Evolutionary conservation across 1,140 invertebrate species (phyloP).

Genomic region (Drosophila ohnishii): DNA sequence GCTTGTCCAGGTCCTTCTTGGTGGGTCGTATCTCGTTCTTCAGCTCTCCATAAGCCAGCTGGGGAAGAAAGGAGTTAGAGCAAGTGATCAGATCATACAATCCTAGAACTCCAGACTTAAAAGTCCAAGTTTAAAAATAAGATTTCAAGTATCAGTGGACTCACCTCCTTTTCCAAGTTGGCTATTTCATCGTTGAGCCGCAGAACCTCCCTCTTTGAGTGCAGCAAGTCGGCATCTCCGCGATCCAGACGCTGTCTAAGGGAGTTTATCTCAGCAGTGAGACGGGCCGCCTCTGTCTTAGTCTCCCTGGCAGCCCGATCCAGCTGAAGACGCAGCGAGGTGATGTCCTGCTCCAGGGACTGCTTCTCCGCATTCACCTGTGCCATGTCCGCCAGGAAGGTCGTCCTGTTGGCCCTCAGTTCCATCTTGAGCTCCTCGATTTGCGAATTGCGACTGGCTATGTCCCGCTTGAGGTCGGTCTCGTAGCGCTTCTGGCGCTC

Average conservation of each 20-base stretch:
- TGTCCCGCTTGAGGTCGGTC: slow-evolving; percentile 88
- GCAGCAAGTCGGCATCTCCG: slow-evolving; percentile 90
- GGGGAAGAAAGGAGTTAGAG: slow-evolving; percentile 8
- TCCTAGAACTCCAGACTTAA: too few relatives aligned
- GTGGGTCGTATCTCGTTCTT: slow-evolving; percentile 85
- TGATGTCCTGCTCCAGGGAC: slow-evolving; percentile 90
- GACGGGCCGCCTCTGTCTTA: slow-evolving; percentile 88
- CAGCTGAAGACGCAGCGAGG: slow-evolving; percentile 85
- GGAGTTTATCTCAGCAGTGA: slow-evolving; percentile 90
- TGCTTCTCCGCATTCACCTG: slow-evolving; percentile 89
- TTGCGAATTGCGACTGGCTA: slow-evolving; percentile 88
- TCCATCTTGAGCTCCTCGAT: slow-evolving; percentile 92
- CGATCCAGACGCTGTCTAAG: slow-evolving; percentile 90
- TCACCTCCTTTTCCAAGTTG: slow-evolving; percentile 90
- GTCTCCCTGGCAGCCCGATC: slow-evolving; percentile 89
- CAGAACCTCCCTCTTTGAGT: slow-evolving; percentile 89
- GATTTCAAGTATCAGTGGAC: background rate
- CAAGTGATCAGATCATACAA: background rate
- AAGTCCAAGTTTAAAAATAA: too few relatives aligned
- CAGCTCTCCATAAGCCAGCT: slow-evolving; percentile 83
- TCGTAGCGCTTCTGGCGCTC: slow-evolving; percentile 90
- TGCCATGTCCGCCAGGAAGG: slow-evolving; percentile 89
- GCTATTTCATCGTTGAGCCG: slow-evolving; percentile 89
- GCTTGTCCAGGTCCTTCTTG: slow-evolving; percentile 89
- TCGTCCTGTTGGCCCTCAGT: slow-evolving; percentile 89